Base-by-base conservation (phyloP, 2,113 vertebrate genomes). In the Halcyon senegalensis region DNA sequence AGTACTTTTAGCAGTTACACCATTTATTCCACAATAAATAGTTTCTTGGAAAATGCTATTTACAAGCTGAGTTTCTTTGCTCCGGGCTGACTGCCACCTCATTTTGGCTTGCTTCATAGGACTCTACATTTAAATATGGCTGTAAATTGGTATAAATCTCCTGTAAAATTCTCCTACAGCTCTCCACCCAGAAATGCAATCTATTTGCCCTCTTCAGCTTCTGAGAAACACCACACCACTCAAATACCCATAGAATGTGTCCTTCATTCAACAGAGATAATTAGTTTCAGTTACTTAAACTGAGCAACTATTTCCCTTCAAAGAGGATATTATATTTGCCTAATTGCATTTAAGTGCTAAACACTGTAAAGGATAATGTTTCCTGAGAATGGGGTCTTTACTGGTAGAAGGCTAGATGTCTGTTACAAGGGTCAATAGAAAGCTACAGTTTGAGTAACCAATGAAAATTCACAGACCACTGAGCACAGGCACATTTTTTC, bases 291-390 rank as follows among this genome's bases (percentile, higher is more conserved):
- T 97, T 97, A 95, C 88, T 97, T 97, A 96, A 96, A 91, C 68
- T 83, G 70, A 97, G 70, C 70, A 96, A 97, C 78, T 96, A 82
- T 93, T 98, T 97, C 95, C 63, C 86, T 98, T 96, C 94, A 95
- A 97, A 98, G 91, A 96, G 94, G 94, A 92, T 93, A 97, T 95
- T 97, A 87, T 96, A 97, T 97, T 96, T 96, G 84, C 66, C 89
- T 98, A 98, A 98, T 96, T 98, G 86, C 84, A 87, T 96, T 94
- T 97, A 95, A 97, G 90, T 95, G 62, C 86, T 97, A 96, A 97
- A 94, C 88, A 96, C 46, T 92, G 50, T 91, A 97, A 95, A 96
- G 66, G 72, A 96, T 97, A 96, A 94, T 69, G 24, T 97, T 98
- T 94, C 81, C 73, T 43, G 16, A 92, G 63, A 95, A 96, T 67